Percentiles rank a stretch among this genome's conserved stretches.
These are phyloP conservation scores for Marronus borbonicus DNA, from an alignment of 2,888 invertebrate species.

Conservation along the genomic window DNA sequence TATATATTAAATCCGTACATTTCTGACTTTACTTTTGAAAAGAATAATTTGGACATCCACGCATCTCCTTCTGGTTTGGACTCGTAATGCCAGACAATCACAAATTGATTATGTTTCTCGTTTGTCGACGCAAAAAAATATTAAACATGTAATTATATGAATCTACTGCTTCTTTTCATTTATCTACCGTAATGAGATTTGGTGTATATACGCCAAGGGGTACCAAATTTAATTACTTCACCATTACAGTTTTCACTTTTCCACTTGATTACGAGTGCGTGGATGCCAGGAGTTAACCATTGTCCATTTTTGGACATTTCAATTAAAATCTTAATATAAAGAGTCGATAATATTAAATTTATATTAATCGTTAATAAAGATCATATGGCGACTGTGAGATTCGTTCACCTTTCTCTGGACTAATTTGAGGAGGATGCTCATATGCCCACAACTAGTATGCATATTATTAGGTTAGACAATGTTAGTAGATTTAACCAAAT, in stretches of 20 bases:
- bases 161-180: neutral
- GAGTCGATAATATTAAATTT: slow-evolving; percentile 2
- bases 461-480: too few relatives aligned
- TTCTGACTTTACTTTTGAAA: neutral
- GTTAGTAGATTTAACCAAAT: too few relatives aligned
- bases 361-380: slow-evolving; percentile 28
- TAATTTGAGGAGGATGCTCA: neutral
- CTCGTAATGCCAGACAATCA: neutral
- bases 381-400: neutral
- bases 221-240: slow-evolving; percentile 37
- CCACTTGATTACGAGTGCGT: slow-evolving; percentile 5
- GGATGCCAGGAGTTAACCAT: neutral
- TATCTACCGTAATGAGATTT: slow-evolving; percentile 33
- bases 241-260: slow-evolving; percentile 40
- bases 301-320: slow-evolving; percentile 21
- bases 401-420: slow-evolving; percentile 1
- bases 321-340: slow-evolving; percentile 33
- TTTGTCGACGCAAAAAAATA: neutral
- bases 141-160: slow-evolving; percentile 22
- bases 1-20: neutral
- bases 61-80: neutral
- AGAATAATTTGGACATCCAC: neutral
- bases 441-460: too few relatives aligned
- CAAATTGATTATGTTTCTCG: neutral
- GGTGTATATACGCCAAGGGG: slow-evolving; percentile 29